Evolutionary conservation across 2,797 vertebrate genomes (phyloP), one percentile per base, ranked within the genome.

Genomic region (Cheirogaleus major): DNA sequence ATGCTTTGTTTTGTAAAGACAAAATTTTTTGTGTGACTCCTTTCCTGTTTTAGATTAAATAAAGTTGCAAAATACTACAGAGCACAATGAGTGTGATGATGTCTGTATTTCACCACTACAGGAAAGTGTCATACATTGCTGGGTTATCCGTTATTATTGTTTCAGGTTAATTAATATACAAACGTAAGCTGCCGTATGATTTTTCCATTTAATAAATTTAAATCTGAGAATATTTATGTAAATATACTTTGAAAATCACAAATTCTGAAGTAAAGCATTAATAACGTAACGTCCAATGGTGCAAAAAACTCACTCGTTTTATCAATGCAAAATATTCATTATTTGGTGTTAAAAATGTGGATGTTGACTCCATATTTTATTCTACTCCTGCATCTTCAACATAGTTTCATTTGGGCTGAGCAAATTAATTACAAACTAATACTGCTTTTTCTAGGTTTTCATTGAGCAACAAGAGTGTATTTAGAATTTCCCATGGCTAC

Each of bases 351-450:
- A 89, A 93, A 95, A 82, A 82, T 84, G 67, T 45, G 15, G 35
- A 89, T 95, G 7, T 88, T 83, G 30, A 52, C 22, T 43, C 30
- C n/a, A 67, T 25, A 22, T 97, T n/a, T 87, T 69, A 50, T 91
- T 72, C 41, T 79, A 35, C 4, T 4, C 30, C 84, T 83, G 5
- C 7, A 45, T 89, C 75, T 75, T 82, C 61, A 89, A 9, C 27
- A 88, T 83, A 12, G 41, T 97, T 98, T 75, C 43, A 73, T 0
- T 96, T 23, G n/a, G 18, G 76, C 43, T 96, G 75, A 98, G 95
- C 20, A 96, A 95, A 97, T 94, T 94, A 97, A 93, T n/a, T 52
- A 59, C 32, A 95, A 97, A 94, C 4, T 95, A 96, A 91, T 41
- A 81, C 9, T 81, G 20, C 4, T 96, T 96, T 97, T 91, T 89